Evolutionary conservation across 2,888 invertebrate species (phyloP), one percentile per base, ranked within the genome.

Genomic region (Entomobrya multifasciata): DNA sequence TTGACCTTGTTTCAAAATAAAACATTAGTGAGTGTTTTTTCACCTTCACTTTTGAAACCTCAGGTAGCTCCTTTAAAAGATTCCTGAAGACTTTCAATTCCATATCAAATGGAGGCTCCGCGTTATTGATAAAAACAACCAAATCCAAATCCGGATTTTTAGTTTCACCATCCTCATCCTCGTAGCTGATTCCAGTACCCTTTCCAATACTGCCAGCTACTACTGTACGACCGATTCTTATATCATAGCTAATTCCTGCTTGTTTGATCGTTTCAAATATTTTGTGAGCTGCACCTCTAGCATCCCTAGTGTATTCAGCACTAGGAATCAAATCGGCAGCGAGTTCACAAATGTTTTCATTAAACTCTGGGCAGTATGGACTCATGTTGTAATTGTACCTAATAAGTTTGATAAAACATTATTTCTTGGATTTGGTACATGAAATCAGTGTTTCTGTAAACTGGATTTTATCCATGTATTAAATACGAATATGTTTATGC

Each of bases 141-240:
- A 27, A 41, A 47, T 70, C 70, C 17, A 70, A 10, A 22, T 70
- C 70, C 15, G 70, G 70, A 20, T 70, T 17, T 17, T 8, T 44
- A 2, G 2, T 15, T 4, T 70, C n/a, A 2, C 36, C 70, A 17
- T 17, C 47, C 10, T 20, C 22, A 15, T 41, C 20, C 15, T 70
- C 20, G 44, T 15, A 70, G n/a, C 1, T 15, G 20, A 70, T 70
- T 13, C 17, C 41, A 6, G 70, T 70, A 4, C 36, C 41, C 44
- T 70, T 70, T 22, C 70, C 70, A 4, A 70, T 20, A 47, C 70
- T 70, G 8, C 70, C 70, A 22, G 44, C 47, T 20, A 70, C 5
- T 20, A 15, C 44, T 36, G 44, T 44, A n/a, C 47, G n/a, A 3
- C 11, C 70, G 4, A 65, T 30, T 65, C 36, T 65, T 8, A 41